Conservation (phyloP, 2,797 vertebrate genomes). For the Lophotriccus pileatus region DNA sequence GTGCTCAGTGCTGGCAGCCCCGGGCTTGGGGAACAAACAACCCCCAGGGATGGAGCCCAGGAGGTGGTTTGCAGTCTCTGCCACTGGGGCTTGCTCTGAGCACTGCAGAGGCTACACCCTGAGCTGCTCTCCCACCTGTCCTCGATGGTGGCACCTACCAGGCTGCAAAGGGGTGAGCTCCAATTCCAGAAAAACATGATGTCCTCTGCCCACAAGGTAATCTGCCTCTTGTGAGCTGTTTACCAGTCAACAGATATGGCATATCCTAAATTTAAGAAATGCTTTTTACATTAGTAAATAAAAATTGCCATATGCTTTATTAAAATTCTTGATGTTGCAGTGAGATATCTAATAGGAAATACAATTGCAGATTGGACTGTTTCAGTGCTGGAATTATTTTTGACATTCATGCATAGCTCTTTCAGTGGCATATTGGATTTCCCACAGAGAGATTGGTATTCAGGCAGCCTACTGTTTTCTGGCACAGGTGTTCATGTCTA, state of each 20-base stretch:
- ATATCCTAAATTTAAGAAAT: not conserved
- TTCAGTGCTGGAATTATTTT: conserved; percentile 10
- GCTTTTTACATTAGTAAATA: not conserved
- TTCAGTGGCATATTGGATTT: not conserved
- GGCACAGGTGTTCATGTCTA: not conserved
- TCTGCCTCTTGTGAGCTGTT: not conserved
- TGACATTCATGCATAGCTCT: not conserved
- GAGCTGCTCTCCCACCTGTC: not conserved
- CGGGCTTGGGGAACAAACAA: not conserved
- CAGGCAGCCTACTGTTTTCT: not conserved
- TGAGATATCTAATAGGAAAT: not conserved
- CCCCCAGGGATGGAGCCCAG: not conserved
- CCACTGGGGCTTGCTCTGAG: not conserved
- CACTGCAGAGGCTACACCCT: accelerated
- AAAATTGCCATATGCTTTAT: not conserved
- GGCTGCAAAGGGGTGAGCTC: not conserved
- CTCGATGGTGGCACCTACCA: not conserved
- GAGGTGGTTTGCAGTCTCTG: not conserved
- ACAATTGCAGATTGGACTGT: not conserved
- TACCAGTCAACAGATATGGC: not conserved
- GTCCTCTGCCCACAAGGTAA: accelerated
- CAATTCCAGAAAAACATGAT: not conserved
- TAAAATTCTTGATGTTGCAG: not conserved
- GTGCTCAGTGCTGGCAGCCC: accelerated
- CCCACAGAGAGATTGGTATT: not conserved